Evolutionary conservation across 1,140 invertebrate genomes (phyloP).

Genomic region (Zophobas atratus): DNA sequence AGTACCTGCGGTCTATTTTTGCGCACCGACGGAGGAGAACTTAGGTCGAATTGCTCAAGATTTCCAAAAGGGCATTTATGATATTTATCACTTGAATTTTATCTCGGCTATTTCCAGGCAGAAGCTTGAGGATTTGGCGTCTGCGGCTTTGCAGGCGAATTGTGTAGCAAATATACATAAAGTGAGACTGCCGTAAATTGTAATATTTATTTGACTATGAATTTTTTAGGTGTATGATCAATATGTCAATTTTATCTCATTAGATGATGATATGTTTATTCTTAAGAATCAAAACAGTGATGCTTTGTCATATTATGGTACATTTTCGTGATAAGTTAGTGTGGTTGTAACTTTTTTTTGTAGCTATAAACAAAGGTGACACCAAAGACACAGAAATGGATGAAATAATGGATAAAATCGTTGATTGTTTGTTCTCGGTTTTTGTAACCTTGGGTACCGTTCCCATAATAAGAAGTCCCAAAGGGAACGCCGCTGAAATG

Average conservation of each 20-base stretch:
- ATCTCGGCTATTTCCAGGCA: conserved; percentile 96
- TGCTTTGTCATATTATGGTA: conserved; percentile 92
- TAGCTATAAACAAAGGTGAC: conserved; percentile 94
- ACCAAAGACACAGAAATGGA: conserved; percentile 98
- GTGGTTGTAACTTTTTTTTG: conserved; percentile 62
- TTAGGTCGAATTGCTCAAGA: conserved; percentile 94
- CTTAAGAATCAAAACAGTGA: conserved; percentile 94
- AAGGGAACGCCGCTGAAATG: conserved; percentile 98
- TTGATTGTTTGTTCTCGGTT: conserved; percentile 97
- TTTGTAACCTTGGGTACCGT: conserved; percentile 97
- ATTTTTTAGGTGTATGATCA: conserved; percentile 88
- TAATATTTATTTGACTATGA: background rate
- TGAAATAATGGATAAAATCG: conserved; percentile 93
- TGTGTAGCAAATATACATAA: conserved; percentile 94
- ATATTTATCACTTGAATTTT: conserved; percentile 97
- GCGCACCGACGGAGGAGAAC: conserved; percentile 98
- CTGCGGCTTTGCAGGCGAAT: conserved; percentile 90
- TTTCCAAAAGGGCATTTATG: conserved; percentile 93
- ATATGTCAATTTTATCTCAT: conserved; percentile 98
- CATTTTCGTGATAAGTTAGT: conserved; percentile 24
- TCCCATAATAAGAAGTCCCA: conserved; percentile 95
- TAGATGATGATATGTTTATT: conserved; percentile 98
- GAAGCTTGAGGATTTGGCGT: conserved; percentile 96
- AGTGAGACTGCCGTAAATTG: conserved; percentile 68
- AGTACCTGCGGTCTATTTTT: conserved; percentile 99